A percentile compares a stretch with the other conserved stretches of the same genome.
These are phyloP conservation scores for Gisinianus flammeolus DNA, from an alignment of 2,888 invertebrate species.

Conservation along the genomic window DNA sequence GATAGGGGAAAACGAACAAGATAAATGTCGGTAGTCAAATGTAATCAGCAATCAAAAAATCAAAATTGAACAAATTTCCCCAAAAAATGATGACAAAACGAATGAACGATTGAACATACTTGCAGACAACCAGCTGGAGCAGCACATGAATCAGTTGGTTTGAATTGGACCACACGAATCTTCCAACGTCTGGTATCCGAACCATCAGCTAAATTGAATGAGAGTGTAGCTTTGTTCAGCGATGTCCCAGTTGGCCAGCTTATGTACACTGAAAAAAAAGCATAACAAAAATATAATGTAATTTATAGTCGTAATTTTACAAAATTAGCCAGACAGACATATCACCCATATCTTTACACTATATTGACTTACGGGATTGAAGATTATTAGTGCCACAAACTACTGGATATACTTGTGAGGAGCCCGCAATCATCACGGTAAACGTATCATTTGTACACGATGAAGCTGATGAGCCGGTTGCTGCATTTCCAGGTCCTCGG, in stretches of 20 bases:
- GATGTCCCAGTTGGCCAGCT: neutral
- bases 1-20: too few relatives aligned
- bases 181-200: constrained; percentile 52
- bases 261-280: neutral
- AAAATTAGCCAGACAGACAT: neutral
- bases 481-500: constrained; percentile 76
- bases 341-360: neutral
- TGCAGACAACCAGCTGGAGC: constrained; percentile 54
- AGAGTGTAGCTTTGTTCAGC: constrained; percentile 33
- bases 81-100: too few relatives aligned
- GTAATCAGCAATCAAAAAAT: too few relatives aligned
- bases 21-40: too few relatives aligned
- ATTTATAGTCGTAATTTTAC: neutral
- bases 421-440: constrained; percentile 73
- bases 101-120: too few relatives aligned
- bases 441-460: constrained; percentile 74
- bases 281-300: constrained; percentile 5
- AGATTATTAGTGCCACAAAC: constrained; percentile 73
- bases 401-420: constrained; percentile 67
- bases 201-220: constrained; percentile 44
- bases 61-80: too few relatives aligned
- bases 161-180: constrained; percentile 57
- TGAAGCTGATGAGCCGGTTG: constrained; percentile 67
- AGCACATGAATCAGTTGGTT: constrained; percentile 49
- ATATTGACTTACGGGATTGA: neutral